Conservation (phyloP, 2,797 vertebrate species). For the Muscicapa comitata region DNA sequence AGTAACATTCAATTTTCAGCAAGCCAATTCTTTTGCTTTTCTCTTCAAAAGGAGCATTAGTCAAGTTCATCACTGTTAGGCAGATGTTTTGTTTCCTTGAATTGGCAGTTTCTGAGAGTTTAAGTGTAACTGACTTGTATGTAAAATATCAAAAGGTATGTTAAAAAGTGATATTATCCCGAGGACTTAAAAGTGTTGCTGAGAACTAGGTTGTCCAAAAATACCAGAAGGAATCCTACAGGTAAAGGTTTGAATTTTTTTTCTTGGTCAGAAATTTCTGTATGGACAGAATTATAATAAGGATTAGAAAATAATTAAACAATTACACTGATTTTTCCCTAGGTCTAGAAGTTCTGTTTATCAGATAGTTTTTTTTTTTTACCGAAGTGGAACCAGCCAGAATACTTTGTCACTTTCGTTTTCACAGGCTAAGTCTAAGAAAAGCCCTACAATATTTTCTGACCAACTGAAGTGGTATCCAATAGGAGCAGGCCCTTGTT, state of each 20-base stretch:
- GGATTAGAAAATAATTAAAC: neutral
- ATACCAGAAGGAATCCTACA: neutral
- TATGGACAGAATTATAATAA: neutral
- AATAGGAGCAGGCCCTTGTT: neutral
- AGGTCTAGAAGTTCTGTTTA: neutral
- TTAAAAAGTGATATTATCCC: neutral
- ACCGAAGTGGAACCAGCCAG: neutral
- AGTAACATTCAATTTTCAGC: neutral
- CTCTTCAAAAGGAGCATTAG: slow-evolving; percentile 10
- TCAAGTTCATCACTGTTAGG: neutral
- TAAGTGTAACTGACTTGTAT: neutral
- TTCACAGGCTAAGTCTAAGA: neutral
- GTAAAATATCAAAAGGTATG: neutral
- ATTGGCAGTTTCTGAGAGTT: neutral
- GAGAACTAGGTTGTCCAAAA: neutral
- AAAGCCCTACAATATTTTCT: neutral
- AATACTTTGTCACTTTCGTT: neutral
- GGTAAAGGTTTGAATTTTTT: neutral
- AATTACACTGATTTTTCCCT: neutral
- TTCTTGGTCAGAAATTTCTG: neutral
- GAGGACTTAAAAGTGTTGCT: neutral
- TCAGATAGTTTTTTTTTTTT: neutral
- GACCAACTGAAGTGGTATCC: neutral
- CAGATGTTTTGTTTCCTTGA: slow-evolving; percentile 4
- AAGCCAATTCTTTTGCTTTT: neutral